Percentiles rank a stretch among this genome's conserved stretches.
Evolutionary conservation across 1,140 invertebrate genomes (phyloP).

Genomic region (Odontomachus brunneus): DNA sequence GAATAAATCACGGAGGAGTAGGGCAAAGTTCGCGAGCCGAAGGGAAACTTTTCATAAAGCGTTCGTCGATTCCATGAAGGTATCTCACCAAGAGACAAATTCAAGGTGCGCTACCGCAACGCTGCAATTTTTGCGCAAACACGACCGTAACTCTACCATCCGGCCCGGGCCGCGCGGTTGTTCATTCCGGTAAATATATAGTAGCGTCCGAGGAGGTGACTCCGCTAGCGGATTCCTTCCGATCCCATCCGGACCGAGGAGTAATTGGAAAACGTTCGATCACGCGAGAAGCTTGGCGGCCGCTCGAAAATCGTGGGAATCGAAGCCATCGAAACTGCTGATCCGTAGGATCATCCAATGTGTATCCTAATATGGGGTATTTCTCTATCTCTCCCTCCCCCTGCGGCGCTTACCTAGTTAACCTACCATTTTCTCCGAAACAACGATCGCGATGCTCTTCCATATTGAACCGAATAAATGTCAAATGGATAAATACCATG

Average conservation of each 20-base stretch:
- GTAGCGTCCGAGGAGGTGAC: conserved; percentile 31
- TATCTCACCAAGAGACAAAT: conserved; percentile 71
- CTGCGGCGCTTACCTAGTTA: not conserved
- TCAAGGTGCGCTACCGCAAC: conserved; percentile 55
- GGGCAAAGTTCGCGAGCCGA: conserved; percentile 48
- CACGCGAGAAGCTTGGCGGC: conserved; percentile 1
- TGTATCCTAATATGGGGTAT: not conserved
- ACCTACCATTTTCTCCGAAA: conserved; percentile 4
- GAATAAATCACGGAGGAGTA: conserved; percentile 50
- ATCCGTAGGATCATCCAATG: conserved; percentile 12
- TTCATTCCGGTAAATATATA: conserved; percentile 61
- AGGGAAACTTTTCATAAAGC: conserved; percentile 67
- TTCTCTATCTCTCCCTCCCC: no score
- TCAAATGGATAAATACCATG: not conserved
- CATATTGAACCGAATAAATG: not conserved
- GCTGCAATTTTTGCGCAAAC: conserved; percentile 69
- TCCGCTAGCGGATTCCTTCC: conserved; percentile 39
- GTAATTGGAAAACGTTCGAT: conserved; percentile 63
- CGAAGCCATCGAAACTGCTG: conserved; percentile 20
- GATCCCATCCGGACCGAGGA: conserved; percentile 13
- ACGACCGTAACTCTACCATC: conserved; percentile 58
- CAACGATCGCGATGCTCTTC: not conserved
- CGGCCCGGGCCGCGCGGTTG: conserved; percentile 37
- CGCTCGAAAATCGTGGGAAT: conserved; percentile 13
- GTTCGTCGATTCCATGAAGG: conserved; percentile 62